A percentile compares a stretch with the other conserved stretches of the same genome.
Evolutionary conservation across 2,113 vertebrate species (phyloP).

Genomic region (Emydura subglobosa): DNA sequence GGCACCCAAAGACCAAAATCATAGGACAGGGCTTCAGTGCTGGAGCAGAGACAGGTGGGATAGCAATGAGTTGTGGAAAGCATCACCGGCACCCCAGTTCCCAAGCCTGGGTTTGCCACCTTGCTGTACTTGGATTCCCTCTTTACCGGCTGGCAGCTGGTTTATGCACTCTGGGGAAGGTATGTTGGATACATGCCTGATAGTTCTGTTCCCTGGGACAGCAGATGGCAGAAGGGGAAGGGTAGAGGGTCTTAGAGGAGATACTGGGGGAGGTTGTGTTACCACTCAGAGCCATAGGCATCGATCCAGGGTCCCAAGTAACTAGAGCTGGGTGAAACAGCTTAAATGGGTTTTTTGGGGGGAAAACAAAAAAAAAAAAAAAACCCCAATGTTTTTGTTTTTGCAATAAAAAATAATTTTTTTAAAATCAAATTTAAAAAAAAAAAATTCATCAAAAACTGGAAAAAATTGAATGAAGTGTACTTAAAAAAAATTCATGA

Average conservation of each 20-base stretch:
- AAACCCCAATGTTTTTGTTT: background rate
- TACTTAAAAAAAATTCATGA: background rate
- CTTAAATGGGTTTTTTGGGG: background rate
- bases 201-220: background rate
- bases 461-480: background rate
- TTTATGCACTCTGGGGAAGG: too few species aligned
- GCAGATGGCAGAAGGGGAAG: background rate
- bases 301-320: background rate
- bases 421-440: background rate
- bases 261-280: background rate
- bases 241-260: background rate
- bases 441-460: background rate
- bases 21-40: slow-evolving; percentile 92
- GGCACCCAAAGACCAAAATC: slow-evolving; percentile 96
- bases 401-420: background rate
- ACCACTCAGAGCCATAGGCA: background rate
- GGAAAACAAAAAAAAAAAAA: background rate
- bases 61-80: fast-evolving
- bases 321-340: background rate
- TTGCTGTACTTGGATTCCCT: background rate
- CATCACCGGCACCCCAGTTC: fast-evolving
- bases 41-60: slow-evolving; percentile 38
- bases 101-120: background rate
- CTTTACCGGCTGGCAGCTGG: background rate
- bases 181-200: background rate